Conservation (phyloP, 2,888 invertebrate genomes). For the Trilocha varians region DNA sequence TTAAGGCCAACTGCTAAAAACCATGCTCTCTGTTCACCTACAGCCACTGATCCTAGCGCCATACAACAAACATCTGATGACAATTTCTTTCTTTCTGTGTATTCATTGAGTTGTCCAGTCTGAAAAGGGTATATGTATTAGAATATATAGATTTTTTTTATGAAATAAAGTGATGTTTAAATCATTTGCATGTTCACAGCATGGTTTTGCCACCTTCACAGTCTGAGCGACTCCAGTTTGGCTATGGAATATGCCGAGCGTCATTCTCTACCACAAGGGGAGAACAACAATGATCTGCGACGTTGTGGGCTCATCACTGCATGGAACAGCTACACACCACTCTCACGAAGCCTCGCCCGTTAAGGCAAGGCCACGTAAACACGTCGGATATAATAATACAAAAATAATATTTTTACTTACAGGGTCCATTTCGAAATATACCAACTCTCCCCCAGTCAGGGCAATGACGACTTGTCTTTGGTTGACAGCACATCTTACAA, state of each 20-base stretch:
- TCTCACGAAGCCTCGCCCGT: constrained; percentile 36
- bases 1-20: constrained; percentile 96
- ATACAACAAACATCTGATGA: constrained; percentile 98
- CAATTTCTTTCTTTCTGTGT: constrained; percentile 97
- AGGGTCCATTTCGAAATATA: constrained; percentile 99
- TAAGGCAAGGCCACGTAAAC: constrained; percentile 38
- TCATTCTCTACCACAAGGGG: constrained; percentile 64
- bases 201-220: constrained; percentile 81
- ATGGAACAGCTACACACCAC: constrained; percentile 70
- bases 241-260: constrained; percentile 83
- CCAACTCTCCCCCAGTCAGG: constrained; percentile 95
- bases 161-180: constrained; percentile 3
- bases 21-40: constrained; percentile 95
- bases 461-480: constrained; percentile 99
- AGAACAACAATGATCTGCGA: constrained; percentile 75
- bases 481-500: constrained; percentile 98
- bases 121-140: constrained; percentile 57
- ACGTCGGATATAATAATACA: constrained; percentile 35
- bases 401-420: constrained; percentile 72
- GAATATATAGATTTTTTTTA: constrained; percentile 3
- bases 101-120: constrained; percentile 98
- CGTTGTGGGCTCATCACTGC: constrained; percentile 73
- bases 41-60: constrained; percentile 96
- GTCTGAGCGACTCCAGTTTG: constrained; percentile 79
- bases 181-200: constrained; percentile 68